phyloP scores from a whole-genome alignment of 2,113 vertebrate species.

The Toxotes chatareus region DNA sequence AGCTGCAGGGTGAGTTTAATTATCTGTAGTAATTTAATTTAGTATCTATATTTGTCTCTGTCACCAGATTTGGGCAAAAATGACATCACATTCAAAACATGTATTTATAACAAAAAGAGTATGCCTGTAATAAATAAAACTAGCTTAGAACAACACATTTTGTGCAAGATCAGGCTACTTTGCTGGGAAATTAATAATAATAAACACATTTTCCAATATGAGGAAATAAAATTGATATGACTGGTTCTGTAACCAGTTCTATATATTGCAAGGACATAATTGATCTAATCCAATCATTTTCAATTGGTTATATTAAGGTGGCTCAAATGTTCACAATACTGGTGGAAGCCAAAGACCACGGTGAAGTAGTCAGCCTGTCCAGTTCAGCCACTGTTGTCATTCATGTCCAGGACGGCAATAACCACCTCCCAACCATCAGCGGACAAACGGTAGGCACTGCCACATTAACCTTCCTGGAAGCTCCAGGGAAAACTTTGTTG shows the following conservation, averaged over 20 bases:
- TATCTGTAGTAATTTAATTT: too few species aligned
- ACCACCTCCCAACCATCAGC: constrained; percentile 62
- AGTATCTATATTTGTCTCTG: too few species aligned
- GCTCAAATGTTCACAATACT: constrained; percentile 47
- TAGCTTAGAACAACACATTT: neutral
- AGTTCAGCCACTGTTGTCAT: constrained; percentile 71
- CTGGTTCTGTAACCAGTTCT: neutral
- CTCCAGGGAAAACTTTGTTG: too few species aligned
- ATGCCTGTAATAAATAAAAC: neutral
- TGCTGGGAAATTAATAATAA: too few species aligned
- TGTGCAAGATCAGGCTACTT: too few species aligned
- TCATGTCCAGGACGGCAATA: constrained; percentile 64
- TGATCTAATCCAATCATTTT: neutral
- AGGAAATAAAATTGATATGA: neutral
- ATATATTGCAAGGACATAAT: neutral
- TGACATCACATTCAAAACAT: neutral
- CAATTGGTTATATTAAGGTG: constrained; percentile 44
- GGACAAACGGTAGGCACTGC: constrained; percentile 59
- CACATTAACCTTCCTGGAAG: neutral
- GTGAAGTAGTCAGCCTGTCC: constrained; percentile 66
- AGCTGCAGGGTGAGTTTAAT: too few species aligned
- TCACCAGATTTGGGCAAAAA: neutral
- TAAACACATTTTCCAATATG: too few species aligned
- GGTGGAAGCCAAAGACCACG: constrained; percentile 71
- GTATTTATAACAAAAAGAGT: neutral